A percentile compares a stretch with the other conserved stretches of the same genome.
Conservation (phyloP, 37 sponge, comb jelly and placozoan species). For the Eunapius fragilis region DNA sequence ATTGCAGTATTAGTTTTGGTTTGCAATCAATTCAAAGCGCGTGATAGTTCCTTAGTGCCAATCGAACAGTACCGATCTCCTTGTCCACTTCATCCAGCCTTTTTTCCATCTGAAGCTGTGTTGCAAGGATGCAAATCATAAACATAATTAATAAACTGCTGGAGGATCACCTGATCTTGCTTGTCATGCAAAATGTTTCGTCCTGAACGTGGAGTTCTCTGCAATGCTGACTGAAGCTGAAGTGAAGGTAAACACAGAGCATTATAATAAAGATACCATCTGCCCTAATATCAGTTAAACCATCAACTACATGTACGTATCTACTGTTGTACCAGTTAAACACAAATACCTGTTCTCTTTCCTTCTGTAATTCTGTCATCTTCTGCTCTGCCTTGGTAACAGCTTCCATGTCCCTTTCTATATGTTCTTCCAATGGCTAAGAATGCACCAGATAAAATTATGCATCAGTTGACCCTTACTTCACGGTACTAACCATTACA, state of each 20-base stretch:
- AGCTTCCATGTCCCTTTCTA: conserved; percentile 5
- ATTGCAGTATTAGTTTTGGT: too few species aligned
- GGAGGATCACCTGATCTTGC: conserved; percentile 26
- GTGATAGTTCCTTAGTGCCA: conserved; percentile 42
- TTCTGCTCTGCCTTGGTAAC: conserved; percentile 49
- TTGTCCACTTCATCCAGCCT: conserved; percentile 50
- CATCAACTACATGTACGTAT: too few species aligned
- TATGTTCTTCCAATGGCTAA: conserved; percentile 36
- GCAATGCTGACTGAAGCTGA: conserved; percentile 41
- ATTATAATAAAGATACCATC: not conserved
- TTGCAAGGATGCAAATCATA: not conserved
- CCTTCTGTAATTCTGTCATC: conserved; percentile 34
- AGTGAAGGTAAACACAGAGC: not conserved
- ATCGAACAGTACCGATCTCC: conserved; percentile 53
- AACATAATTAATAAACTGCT: not conserved
- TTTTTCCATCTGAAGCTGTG: conserved; percentile 47
- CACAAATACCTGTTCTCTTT: conserved; percentile 59
- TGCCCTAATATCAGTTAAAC: too few species aligned
- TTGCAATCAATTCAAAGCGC: conserved; percentile 22
- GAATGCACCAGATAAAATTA: not conserved
- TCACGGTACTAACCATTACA: too few species aligned
- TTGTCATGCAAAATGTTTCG: conserved; percentile 16
- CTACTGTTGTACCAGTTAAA: too few species aligned
- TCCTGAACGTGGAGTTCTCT: conserved; percentile 30
- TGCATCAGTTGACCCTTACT: not conserved